Evolutionary conservation across 2,113 vertebrate genomes (phyloP).

Genomic region (Vireo altiloquus): DNA sequence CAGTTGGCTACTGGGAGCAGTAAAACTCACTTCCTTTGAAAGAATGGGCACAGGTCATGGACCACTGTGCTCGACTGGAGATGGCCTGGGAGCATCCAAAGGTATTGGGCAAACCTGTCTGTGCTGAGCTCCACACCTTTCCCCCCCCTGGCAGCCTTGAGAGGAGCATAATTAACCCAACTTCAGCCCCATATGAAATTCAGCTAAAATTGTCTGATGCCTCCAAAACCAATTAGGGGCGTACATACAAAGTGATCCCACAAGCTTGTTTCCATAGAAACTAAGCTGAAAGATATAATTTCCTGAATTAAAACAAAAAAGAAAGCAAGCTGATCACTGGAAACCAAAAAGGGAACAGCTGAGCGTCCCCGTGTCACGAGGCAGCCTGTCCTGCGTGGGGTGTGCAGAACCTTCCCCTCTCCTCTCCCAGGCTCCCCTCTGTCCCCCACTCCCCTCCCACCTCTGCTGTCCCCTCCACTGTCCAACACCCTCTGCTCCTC

Average conservation of each 20-base stretch:
- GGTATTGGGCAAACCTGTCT: not conserved
- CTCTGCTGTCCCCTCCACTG: not conserved
- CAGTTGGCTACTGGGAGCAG: not conserved
- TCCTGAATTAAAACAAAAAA: constrained; percentile 16
- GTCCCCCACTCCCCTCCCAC: not conserved
- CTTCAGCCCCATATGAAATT: constrained; percentile 8
- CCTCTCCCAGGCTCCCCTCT: not conserved
- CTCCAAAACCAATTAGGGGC: constrained; percentile 17
- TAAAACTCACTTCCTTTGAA: not conserved
- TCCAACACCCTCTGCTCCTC: not conserved
- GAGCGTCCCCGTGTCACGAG: not conserved
- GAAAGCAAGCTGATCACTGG: not conserved
- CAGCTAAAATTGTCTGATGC: constrained; percentile 36
- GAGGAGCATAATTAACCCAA: not conserved
- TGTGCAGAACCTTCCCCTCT: not conserved
- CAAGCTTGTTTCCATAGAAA: constrained; percentile 63
- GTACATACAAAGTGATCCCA: not conserved
- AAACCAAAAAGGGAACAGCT: not conserved
- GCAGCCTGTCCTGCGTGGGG: not conserved
- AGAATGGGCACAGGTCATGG: not conserved
- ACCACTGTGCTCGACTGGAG: not conserved
- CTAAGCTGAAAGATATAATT: constrained; percentile 50
- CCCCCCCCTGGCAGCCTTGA: not conserved
- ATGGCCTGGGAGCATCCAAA: not conserved
- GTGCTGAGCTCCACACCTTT: not conserved